A percentile compares a stretch with the other conserved stretches of the same genome.
phyloP scores from a whole-genome alignment of 2,797 vertebrate genomes.

The Tragelaphus oryx region DNA sequence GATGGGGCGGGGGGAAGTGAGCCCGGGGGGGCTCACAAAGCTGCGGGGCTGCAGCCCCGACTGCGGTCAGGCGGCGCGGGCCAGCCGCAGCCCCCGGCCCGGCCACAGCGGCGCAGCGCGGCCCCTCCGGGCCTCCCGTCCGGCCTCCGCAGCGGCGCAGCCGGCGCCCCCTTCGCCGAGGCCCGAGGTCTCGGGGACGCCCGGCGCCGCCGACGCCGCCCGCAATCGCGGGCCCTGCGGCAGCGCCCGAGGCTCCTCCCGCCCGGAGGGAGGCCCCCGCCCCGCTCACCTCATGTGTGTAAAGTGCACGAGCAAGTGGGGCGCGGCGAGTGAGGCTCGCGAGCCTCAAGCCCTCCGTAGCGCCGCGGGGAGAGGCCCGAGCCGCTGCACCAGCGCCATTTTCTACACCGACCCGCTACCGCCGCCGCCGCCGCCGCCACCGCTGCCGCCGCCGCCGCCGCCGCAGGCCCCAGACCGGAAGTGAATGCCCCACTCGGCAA shows the following conservation, averaged over 20 bases:
- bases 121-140: not conserved
- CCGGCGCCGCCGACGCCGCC: not conserved
- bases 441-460: constrained; percentile 88
- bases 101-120: not conserved
- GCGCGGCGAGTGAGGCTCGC: constrained; percentile 66
- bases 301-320: constrained; percentile 81
- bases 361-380: constrained; percentile 89
- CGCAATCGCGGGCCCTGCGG: constrained; percentile 32
- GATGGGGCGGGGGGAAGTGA: not conserved
- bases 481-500: constrained; percentile 68
- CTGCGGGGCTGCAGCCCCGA: constrained; percentile 35
- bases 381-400: constrained; percentile 93
- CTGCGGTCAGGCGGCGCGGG: not conserved
- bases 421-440: constrained; percentile 85
- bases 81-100: not conserved
- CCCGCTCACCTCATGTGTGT: constrained; percentile 82
- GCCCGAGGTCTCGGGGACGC: not conserved
- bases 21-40: constrained; percentile 2
- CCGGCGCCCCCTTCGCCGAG: not conserved
- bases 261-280: not conserved
- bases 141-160: not conserved
- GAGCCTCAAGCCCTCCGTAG: constrained; percentile 86
- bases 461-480: constrained; percentile 84
- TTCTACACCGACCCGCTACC: constrained; percentile 92
- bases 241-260: constrained; percentile 39